phyloP scores from a whole-genome alignment of 2,797 vertebrate genomes.

The Tauraco hartlaubi region DNA sequence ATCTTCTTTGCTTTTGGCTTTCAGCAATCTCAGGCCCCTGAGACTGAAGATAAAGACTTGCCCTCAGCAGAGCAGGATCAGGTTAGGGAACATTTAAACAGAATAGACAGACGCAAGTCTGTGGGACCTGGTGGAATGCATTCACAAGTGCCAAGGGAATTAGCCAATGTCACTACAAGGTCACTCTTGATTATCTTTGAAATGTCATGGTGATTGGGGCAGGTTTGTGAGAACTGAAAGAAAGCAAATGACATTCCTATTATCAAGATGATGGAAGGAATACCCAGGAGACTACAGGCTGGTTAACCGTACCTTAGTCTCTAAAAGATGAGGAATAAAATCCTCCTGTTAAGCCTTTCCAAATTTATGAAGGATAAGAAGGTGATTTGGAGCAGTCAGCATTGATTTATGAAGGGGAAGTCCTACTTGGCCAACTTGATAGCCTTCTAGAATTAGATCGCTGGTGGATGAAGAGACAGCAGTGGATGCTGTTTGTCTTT shows the following conservation, averaged over 20 bases:
- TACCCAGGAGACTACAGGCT: not conserved
- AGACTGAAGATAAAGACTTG: not conserved
- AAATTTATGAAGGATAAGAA: not conserved
- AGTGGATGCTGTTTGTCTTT: not conserved
- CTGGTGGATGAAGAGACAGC: not conserved
- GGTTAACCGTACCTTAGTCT: not conserved
- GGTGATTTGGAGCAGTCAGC: not conserved
- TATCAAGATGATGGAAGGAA: not conserved
- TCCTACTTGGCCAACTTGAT: not conserved
- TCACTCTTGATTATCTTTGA: not conserved
- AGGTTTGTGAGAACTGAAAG: not conserved
- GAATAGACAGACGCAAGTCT: not conserved
- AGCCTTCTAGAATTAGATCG: not conserved
- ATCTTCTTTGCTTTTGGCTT: not conserved
- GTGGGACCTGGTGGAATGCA: not conserved
- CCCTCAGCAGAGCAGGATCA: not conserved
- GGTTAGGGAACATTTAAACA: not conserved
- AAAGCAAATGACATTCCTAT: rapidly evolving
- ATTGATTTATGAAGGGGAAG: not conserved
- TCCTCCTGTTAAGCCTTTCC: not conserved
- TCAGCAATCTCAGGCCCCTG: not conserved
- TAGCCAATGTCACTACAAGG: not conserved
- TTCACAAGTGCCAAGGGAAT: not conserved
- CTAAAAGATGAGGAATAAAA: not conserved
- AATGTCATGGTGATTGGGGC: not conserved